Conservation (phyloP, 2,113 vertebrate genomes). For the Peromyscus californicus region DNA sequence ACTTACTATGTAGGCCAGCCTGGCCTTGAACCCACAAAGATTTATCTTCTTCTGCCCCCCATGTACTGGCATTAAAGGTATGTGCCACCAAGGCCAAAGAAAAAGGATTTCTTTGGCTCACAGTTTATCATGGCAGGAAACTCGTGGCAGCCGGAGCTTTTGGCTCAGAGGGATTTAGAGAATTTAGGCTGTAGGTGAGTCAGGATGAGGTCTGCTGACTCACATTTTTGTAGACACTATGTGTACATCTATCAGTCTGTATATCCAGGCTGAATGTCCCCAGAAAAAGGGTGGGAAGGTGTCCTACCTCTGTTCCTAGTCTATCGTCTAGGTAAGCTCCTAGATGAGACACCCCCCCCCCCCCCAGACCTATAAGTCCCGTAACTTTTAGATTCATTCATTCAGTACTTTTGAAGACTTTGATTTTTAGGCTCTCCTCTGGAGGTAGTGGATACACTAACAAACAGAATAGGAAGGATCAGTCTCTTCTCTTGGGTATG, state of each 20-base stretch:
- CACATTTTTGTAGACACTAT: not conserved
- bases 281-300: not conserved
- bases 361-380: not conserved
- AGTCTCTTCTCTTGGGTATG: not conserved
- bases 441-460: not conserved
- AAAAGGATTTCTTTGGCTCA: not conserved
- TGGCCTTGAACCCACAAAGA: not conserved
- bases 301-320: accelerated
- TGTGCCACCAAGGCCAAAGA: not conserved
- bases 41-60: not conserved
- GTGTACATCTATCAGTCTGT: not conserved
- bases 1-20: not conserved
- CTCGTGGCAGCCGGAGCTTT: too few species aligned
- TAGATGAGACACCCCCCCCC: not conserved
- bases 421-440: not conserved
- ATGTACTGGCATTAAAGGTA: not conserved
- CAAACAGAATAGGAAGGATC: not conserved
- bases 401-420: not conserved
- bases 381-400: not conserved
- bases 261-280: not conserved
- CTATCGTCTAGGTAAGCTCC: not conserved
- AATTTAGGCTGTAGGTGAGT: not conserved
- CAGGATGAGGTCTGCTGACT: not conserved
- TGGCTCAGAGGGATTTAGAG: not conserved
- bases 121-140: not conserved